phyloP scores from a whole-genome alignment of 2,888 invertebrate species.

The Orthonevra nobilis region DNA sequence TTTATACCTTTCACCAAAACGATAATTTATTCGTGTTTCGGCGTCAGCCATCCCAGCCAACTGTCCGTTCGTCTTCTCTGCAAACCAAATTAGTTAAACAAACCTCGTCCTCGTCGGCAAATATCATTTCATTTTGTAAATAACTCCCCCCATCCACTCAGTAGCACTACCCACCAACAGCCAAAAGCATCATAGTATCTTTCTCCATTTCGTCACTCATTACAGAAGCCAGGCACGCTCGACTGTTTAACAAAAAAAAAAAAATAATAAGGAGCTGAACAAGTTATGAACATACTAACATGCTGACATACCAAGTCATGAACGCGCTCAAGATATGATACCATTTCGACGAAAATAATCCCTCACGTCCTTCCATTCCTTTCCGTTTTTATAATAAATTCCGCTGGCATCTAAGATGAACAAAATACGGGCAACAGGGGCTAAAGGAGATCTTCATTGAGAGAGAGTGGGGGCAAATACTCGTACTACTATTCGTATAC shows the following conservation, averaged over 20 bases:
- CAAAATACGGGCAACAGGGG: slow-evolving; percentile 1
- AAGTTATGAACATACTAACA: slow-evolving; percentile 62
- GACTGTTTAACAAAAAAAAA: slow-evolving; percentile 50
- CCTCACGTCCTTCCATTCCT: slow-evolving; percentile 62
- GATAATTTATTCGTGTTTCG: slow-evolving; percentile 44
- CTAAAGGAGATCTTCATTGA: background rate
- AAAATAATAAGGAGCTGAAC: slow-evolving; percentile 8
- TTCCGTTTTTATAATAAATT: slow-evolving; percentile 56
- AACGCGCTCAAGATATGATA: slow-evolving; percentile 59
- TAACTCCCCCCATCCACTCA: slow-evolving; percentile 22
- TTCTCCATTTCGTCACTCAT: slow-evolving; percentile 52
- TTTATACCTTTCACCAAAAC: slow-evolving; percentile 47
- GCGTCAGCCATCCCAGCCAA: slow-evolving; percentile 13
- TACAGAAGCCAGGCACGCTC: slow-evolving; percentile 61
- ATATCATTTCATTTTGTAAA: slow-evolving; percentile 53
- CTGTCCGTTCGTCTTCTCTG: slow-evolving; percentile 35
- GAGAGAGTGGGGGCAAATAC: no score
- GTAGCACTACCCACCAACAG: slow-evolving; percentile 2
- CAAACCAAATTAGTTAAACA: slow-evolving; percentile 49
- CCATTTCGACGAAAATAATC: slow-evolving; percentile 57
- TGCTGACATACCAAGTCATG: slow-evolving; percentile 50
- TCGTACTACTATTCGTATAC: no score
- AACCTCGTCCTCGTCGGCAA: slow-evolving; percentile 34
- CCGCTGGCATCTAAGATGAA: slow-evolving; percentile 47
- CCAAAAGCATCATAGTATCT: slow-evolving; percentile 5